Evolutionary conservation across 2,113 vertebrate genomes (phyloP).

Genomic region (Solea solea): DNA sequence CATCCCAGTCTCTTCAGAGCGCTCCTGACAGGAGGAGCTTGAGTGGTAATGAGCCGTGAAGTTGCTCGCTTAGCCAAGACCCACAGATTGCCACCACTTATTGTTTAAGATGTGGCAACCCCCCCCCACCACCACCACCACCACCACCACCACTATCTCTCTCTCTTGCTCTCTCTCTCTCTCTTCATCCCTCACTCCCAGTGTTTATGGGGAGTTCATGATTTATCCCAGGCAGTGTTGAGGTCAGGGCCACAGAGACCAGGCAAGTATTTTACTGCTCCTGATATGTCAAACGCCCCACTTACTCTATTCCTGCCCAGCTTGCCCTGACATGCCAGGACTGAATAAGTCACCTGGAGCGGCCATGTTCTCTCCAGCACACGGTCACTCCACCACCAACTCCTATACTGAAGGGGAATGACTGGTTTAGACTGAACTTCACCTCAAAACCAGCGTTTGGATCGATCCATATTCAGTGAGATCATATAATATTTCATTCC

Average conservation of each 20-base stretch:
- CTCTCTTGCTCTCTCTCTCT: background rate
- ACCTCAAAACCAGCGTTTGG: constrained; percentile 2
- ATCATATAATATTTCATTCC: constrained; percentile 54
- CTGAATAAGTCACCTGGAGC: constrained; percentile 62
- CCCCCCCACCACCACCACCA: constrained; percentile 23
- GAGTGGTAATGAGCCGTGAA: constrained; percentile 79
- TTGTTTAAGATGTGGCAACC: constrained; percentile 66
- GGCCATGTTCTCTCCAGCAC: constrained; percentile 17
- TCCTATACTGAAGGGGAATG: constrained; percentile 27
- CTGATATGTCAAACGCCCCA: constrained; percentile 64
- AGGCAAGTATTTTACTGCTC: constrained; percentile 67
- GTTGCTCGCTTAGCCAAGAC: constrained; percentile 66
- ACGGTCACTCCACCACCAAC: constrained; percentile 11
- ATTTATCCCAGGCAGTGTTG: constrained; percentile 70
- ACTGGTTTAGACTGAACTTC: constrained; percentile 18
- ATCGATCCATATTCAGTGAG: constrained; percentile 47
- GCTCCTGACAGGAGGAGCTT: constrained; percentile 73
- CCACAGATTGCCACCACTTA: constrained; percentile 78
- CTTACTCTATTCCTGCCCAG: constrained; percentile 44
- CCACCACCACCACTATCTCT: constrained; percentile 14
- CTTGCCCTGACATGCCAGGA: constrained; percentile 44
- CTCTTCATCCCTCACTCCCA: constrained; percentile 31
- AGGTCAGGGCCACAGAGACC: constrained; percentile 73
- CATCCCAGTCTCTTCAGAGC: constrained; percentile 43
- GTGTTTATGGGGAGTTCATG: constrained; percentile 65